Base-by-base conservation (phyloP, 2,797 vertebrate genomes). In the Ceyx erithaca region DNA sequence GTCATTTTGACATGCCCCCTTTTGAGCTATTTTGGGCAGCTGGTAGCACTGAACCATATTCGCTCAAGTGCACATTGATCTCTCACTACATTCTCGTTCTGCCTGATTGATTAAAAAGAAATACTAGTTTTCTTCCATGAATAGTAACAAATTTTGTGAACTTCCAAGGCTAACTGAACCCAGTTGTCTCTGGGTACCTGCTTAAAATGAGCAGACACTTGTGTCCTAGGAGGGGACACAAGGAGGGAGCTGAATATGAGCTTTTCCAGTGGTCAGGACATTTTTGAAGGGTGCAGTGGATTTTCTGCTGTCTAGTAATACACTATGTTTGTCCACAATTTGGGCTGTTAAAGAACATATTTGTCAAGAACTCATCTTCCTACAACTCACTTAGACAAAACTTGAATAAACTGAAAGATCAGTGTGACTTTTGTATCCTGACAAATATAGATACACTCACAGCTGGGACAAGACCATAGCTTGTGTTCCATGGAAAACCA, bases 1-100 rank as follows among this genome's bases (percentile, higher is more conserved):
- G 45, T 70, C 51, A 81, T 96, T 96, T 92, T 90, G 80, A 93
- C 59, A 23, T 92, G 69, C 51, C 58, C 59, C 45, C 12, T 95
- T 87, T 92, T 70, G 35, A 89, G 71, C 68, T 95, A 80, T 92
- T 93, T 83, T 84, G 80, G 75, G 79, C 77, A 94, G 67, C 75
- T 80, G 62, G 70, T 83, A 94, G 66, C 80, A 88, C 41, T 88
- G 71, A 87, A 86, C 87, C 41, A 43, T 51, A 70, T 92, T 92
- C 8, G 23, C 55, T 86, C 89, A 76, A 91, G 45, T 45, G 48
- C 19, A 72, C n/a, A 85, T 91, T 69, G 95, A 95, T 96, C 89
- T 77, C 73, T 95, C 48, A 86, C 48, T 54, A 79, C 37, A 89
- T 57, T 93, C 55, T 93, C 83, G 19, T 93, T 89, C 57, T 88